Evolutionary conservation across 2,888 invertebrate species (phyloP).

Genomic region (Isoperla grammatica): DNA sequence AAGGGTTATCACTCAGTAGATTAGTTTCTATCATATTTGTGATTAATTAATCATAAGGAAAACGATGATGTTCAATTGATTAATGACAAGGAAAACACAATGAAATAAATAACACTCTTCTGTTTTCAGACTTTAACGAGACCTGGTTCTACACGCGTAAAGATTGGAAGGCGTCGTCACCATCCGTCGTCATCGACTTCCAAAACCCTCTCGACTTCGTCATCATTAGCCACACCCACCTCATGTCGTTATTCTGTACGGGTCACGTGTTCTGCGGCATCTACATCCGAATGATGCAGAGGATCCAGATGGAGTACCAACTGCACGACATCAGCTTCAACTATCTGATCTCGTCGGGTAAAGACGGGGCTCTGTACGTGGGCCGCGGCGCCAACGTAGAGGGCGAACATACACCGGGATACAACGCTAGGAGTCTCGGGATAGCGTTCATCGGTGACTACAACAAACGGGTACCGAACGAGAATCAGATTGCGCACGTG

Average conservation of each 20-base stretch:
- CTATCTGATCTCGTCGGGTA: constrained; percentile 37
- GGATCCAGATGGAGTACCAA: constrained; percentile 34
- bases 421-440: constrained; percentile 31
- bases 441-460: constrained; percentile 21
- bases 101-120: too few relatives aligned
- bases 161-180: constrained; percentile 12
- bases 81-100: too few relatives aligned
- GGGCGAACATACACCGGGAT: constrained; percentile 38
- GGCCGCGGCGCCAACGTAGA: constrained; percentile 39
- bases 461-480: constrained; percentile 28
- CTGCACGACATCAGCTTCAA: constrained; percentile 34
- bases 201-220: constrained; percentile 14
- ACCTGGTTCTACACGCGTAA: constrained; percentile 9
- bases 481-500: constrained; percentile 49
- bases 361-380: constrained; percentile 38
- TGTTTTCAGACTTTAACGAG: background rate
- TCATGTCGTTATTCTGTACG: background rate
- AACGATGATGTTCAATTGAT: too few relatives aligned
- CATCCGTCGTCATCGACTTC: background rate
- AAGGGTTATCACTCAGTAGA: too few relatives aligned
- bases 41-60: too few relatives aligned
- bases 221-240: constrained; percentile 11
- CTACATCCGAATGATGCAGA: constrained; percentile 32
- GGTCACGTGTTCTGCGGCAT: constrained; percentile 13
- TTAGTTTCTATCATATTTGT: too few relatives aligned